A percentile compares a stretch with the other conserved stretches of the same genome.
Evolutionary conservation across 2,888 invertebrate species (phyloP).

Genomic region (Cacoxenus indagator): DNA sequence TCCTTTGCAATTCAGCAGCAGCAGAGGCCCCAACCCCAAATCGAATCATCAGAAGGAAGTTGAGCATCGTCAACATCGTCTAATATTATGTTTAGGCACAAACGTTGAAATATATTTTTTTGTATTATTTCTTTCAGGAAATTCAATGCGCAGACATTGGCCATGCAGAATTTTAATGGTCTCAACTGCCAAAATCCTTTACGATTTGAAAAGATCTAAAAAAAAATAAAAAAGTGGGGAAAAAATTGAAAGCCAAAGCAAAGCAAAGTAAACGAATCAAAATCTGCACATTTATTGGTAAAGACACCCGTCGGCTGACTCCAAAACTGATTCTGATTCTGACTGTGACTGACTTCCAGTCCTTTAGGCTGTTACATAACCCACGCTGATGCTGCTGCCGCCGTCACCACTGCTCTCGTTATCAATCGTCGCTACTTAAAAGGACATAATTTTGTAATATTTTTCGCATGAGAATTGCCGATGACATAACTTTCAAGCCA

Average conservation of each 20-base stretch:
- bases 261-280: conserved; percentile 10
- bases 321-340: not conserved
- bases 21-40: not conserved
- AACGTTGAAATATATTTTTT: not conserved
- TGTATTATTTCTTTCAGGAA: not conserved
- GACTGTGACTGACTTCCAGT: not conserved
- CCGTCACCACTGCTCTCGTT: not conserved
- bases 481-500: conserved; percentile 53
- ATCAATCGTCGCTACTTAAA: conserved; percentile 18
- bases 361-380: not conserved
- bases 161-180: conserved; percentile 12
- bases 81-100: not conserved
- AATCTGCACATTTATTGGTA: conserved; percentile 10
- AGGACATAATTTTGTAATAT: conserved; percentile 53
- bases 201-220: not conserved
- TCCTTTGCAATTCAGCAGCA: conserved; percentile 1
- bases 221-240: too few species aligned
- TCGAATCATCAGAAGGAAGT: not conserved
- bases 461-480: conserved; percentile 35
- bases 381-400: not conserved
- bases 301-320: not conserved
- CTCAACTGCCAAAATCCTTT: not conserved
- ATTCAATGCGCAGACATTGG: conserved; percentile 10
- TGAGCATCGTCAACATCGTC: not conserved
- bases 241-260: not conserved